Evolutionary conservation across 2,797 vertebrate genomes (phyloP), one percentile per base, ranked within the genome.

Genomic region (Sternotherus odoratus): DNA sequence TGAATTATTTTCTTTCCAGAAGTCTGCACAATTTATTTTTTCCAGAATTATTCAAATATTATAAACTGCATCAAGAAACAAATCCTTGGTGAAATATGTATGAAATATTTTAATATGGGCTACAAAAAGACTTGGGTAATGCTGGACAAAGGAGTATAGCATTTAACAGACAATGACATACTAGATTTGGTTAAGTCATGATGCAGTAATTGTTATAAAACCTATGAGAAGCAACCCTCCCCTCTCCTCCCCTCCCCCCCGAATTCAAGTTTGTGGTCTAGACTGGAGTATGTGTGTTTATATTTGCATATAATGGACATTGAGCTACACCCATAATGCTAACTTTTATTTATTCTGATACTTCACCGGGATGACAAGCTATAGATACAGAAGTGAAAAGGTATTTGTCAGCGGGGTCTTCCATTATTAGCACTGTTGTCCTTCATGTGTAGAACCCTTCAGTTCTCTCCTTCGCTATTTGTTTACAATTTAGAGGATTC

Each of bases 141-240:
- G 46, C 92, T 96, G 51, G 92, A 95, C 77, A 93, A 94, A 95
- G 77, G 56, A 93, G 50, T 89, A 93, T 85, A 91, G 79, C 72
- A 81, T 93, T 94, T 94, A 92, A 72, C 56, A 91, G 86, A 86
- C 89, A 80, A 85, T 89, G 86, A 94, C 97, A 94, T 81, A 63
- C 83, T 19, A 72, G 21, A 33, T 3, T 60, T 48, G n/a, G 57
- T 28, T 77, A 54, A 63, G 78, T 77, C 77, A 30, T 49, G 33
- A 28, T 63, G 39, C 79, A 54, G 79, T 54, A 30, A 54, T 86
- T 86, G 56, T 77, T 90, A 66, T 53, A 43, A 49, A 77, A 48
- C 33, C 10, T 53, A 21, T 23, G 63, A 86, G 43, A 23, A 26
- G 30, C 69, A 56, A 19, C 11, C 60, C 56, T 39, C 53, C 48